Conservation (phyloP, 2,797 vertebrate genomes). For the Crax fasciolata region DNA sequence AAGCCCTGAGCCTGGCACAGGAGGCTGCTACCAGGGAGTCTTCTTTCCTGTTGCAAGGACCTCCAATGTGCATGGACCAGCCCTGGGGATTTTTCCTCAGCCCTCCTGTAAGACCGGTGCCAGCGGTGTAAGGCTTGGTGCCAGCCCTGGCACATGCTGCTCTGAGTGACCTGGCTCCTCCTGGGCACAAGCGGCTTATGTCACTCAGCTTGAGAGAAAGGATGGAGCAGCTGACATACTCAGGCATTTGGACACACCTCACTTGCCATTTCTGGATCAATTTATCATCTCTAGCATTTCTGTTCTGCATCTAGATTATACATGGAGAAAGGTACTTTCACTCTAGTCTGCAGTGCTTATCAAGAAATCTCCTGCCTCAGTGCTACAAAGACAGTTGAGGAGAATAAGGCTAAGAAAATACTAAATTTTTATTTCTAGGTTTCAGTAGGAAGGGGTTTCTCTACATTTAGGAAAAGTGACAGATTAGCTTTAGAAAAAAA, state of each 20-base stretch:
- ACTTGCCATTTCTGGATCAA: background rate
- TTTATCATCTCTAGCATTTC: background rate
- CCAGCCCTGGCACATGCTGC: background rate
- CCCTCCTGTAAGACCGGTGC: background rate
- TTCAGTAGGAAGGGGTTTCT: background rate
- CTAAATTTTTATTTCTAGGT: background rate
- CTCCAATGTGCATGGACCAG: rapidly evolving
- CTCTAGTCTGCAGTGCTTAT: background rate
- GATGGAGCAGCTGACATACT: background rate
- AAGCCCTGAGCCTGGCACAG: background rate
- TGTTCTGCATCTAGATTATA: background rate
- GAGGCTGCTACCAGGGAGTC: background rate
- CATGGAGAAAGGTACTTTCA: background rate
- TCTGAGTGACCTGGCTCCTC: background rate
- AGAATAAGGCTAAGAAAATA: background rate
- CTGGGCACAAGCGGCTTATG: background rate
- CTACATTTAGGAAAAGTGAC: background rate
- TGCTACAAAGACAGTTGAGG: background rate
- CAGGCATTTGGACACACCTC: background rate
- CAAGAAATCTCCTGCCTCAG: background rate
- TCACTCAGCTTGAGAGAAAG: background rate
- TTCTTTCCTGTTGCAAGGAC: background rate
- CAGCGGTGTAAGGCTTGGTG: background rate
- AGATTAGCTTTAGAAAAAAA: background rate
- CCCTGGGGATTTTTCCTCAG: rapidly evolving